Evolutionary conservation across 1,140 invertebrate species (phyloP), one percentile per base, ranked within the genome.

Genomic region (Zaprionus tsacasi): DNA sequence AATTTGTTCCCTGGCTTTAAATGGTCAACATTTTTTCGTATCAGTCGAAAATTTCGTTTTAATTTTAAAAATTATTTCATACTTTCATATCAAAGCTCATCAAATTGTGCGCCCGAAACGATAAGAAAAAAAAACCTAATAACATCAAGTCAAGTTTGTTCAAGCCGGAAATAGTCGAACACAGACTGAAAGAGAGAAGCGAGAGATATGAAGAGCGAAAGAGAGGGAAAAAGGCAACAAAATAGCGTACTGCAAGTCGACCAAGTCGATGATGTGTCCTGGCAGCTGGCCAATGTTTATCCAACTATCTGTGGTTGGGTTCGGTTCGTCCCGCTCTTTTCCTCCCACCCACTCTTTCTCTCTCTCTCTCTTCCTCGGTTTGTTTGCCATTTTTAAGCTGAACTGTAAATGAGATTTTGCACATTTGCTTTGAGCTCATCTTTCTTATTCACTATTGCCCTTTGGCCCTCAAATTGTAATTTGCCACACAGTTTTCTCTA

Each of bases 391-490:
- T 76, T 76, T 76, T 67, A 76, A 76, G 74, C 75, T 68, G 54
- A 77, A 74, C 75, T 74, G 75, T 73, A 78, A 78, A 74, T 78
- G 76, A 75, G 66, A 70, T 78, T 78, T 78, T 77, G 54, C 70
- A 67, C 70, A 65, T 78, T 75, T 70, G 72, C 65, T 73, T 70
- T 64, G 67, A 64, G 76, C 56, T 66, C 70, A 63, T 66, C 66
- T 75, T 65, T 64, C 66, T 61, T 63, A 40, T 63, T 63, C 67
- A 71, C 43, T 52, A 36, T 56, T 70, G 72, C 59, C 76, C 71
- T 70, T 75, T 75, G 71, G 76, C 66, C 65, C 48, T 70, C 70
- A 70, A 70, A 75, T 66, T 66, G 76, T 65, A 78, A 78, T 78
- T 78, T 78, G 59, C 65, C 21, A 27, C 48, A 57, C 66, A 70